A percentile compares a stretch with the other conserved stretches of the same genome.
Evolutionary conservation across 1,140 invertebrate species (phyloP).

Genomic region (Pristionchus pacificus): DNA sequence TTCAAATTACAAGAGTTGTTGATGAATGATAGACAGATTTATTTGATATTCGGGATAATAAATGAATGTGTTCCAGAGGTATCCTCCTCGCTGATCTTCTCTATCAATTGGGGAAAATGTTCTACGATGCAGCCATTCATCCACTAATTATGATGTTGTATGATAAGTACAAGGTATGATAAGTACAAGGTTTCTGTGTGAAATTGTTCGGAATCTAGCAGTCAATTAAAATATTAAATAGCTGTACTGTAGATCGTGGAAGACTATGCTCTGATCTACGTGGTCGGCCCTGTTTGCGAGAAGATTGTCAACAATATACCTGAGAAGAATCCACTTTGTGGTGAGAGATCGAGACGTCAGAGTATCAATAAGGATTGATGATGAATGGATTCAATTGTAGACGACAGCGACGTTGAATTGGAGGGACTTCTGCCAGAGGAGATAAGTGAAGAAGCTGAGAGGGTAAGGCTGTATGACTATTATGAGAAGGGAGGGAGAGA

Average conservation of each 20-base stretch:
- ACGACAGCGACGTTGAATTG: constrained; percentile 35
- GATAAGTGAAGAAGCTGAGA: constrained; percentile 24
- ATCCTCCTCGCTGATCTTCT: constrained; percentile 15
- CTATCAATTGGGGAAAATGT: constrained; percentile 12
- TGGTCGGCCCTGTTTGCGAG: constrained; percentile 46
- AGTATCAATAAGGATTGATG: neutral
- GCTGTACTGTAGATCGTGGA: constrained; percentile 42
- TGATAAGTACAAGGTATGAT: neutral
- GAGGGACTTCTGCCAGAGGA: constrained; percentile 33
- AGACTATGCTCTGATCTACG: constrained; percentile 43
- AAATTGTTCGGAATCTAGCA: too few relatives aligned
- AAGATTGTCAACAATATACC: constrained; percentile 41
- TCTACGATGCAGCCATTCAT: constrained; percentile 14
- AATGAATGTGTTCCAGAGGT: too few relatives aligned
- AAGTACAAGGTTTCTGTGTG: too few relatives aligned
- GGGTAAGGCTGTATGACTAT: neutral
- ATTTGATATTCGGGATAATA: too few relatives aligned
- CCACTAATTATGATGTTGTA: neutral
- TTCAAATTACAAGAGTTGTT: too few relatives aligned
- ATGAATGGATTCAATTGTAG: constrained; percentile 16
- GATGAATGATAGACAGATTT: too few relatives aligned
- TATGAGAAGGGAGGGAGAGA: neutral
- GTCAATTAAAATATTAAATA: neutral
- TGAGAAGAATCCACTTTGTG: constrained; percentile 46
- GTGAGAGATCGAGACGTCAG: constrained; percentile 20